Conservation (phyloP, 2,797 vertebrate genomes). For the Ispidina lecontei region DNA sequence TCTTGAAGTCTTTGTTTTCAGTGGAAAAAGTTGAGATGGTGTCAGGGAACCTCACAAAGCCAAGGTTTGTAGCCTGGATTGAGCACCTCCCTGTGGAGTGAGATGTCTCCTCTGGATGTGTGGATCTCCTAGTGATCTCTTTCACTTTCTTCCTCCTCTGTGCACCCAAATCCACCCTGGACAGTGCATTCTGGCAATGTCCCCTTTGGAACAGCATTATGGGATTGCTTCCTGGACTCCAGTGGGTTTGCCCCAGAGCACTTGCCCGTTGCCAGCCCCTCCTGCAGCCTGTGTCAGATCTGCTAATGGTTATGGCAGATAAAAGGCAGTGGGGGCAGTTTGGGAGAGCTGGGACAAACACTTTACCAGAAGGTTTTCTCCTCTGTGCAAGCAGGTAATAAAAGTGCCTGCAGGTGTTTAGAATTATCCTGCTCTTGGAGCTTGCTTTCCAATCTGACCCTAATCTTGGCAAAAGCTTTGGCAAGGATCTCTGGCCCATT, state of each 20-base stretch:
- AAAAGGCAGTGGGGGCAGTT: constrained; percentile 54
- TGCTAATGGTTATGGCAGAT: constrained; percentile 67
- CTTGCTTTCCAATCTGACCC: constrained; percentile 68
- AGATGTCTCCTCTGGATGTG: background rate
- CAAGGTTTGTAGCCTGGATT: background rate
- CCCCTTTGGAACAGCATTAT: background rate
- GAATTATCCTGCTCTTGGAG: constrained; percentile 65
- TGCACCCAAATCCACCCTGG: background rate
- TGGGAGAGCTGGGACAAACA: constrained; percentile 36
- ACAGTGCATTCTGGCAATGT: background rate
- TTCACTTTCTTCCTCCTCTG: background rate
- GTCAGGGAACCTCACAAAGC: background rate
- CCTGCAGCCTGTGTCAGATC: constrained; percentile 47
- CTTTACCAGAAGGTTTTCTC: constrained; percentile 64
- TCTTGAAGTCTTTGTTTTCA: background rate
- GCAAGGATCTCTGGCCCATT: constrained; percentile 65
- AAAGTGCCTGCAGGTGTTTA: constrained; percentile 69
- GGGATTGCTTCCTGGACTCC: constrained; percentile 32
- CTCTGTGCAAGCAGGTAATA: constrained; percentile 62
- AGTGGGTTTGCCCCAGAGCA: constrained; percentile 28
- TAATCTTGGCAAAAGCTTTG: constrained; percentile 71
- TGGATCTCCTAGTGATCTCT: background rate
- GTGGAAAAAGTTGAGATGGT: background rate
- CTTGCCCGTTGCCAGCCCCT: constrained; percentile 28
- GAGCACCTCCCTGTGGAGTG: accelerated